phyloP scores from a whole-genome alignment of 2,888 invertebrate species.

The Leptopilina syphax region DNA sequence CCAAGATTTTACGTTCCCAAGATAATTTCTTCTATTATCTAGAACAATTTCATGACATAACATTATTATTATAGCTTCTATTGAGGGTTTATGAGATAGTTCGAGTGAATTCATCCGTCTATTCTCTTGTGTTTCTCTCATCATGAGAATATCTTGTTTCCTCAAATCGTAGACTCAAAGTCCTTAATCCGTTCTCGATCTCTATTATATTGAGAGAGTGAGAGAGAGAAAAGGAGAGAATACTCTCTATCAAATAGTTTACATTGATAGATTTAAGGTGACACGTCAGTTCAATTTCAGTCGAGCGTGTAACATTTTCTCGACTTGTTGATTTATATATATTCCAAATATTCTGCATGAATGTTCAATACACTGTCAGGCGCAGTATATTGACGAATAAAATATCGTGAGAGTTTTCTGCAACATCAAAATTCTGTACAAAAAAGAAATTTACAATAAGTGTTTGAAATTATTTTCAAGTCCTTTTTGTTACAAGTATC shows the following conservation, averaged over 20 bases:
- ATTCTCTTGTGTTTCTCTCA: background rate
- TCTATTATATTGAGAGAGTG: background rate
- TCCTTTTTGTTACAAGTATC: too few relatives aligned
- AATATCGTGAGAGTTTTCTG: background rate
- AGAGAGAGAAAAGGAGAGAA: background rate
- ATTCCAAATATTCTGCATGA: constrained; percentile 2
- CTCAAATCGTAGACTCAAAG: background rate
- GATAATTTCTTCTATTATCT: too few relatives aligned
- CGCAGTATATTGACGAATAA: background rate
- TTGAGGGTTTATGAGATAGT: background rate
- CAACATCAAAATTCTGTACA: background rate
- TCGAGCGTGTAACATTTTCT: constrained; percentile 18
- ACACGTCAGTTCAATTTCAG: constrained; percentile 13
- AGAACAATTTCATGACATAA: too few relatives aligned
- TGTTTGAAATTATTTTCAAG: too few relatives aligned
- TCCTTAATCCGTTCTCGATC: constrained; percentile 14
- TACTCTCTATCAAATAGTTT: constrained; percentile 1
- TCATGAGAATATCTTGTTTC: background rate
- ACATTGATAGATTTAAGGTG: constrained; percentile 12
- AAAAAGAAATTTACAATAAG: background rate
- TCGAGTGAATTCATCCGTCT: background rate
- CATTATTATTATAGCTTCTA: constrained; percentile 9
- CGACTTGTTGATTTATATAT: constrained; percentile 12
- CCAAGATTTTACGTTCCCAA: too few relatives aligned
- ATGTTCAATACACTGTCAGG: background rate